These are phyloP conservation scores for Leptoclinus maculatus DNA, from an alignment of 2,797 vertebrate species.

Conservation along the genomic window DNA sequence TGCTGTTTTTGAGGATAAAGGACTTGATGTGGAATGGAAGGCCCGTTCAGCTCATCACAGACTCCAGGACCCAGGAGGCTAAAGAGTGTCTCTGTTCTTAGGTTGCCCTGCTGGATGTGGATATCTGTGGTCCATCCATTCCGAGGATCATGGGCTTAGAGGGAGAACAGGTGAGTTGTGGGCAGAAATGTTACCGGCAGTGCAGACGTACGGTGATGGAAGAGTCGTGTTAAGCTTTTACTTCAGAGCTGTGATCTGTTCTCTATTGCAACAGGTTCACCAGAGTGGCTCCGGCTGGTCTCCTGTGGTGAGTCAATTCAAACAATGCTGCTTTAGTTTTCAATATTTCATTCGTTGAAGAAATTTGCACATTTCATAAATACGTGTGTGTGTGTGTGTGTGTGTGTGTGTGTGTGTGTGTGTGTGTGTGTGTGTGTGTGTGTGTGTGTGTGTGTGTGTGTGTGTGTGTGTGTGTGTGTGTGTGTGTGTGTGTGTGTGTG, in stretches of 20 bases:
- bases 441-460: not conserved
- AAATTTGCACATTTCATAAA: not conserved
- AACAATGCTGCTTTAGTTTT: not conserved
- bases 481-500: not conserved
- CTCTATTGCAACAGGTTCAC: constrained; percentile 86
- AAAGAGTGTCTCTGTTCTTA: constrained; percentile 59
- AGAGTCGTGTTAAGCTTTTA: not conserved
- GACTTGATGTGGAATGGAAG: not conserved
- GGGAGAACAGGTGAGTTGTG: constrained; percentile 90
- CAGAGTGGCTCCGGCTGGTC: constrained; percentile 99
- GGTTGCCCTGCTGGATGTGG: constrained; percentile 94
- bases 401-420: not conserved
- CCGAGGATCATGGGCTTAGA: constrained; percentile 97
- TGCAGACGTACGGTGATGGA: not conserved
- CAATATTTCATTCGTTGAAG: not conserved
- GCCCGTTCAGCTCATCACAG: not conserved
- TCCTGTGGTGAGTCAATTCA: constrained; percentile 89
- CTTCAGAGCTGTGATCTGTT: not conserved
- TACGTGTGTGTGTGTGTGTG: not conserved
- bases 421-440: not conserved
- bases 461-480: not conserved
- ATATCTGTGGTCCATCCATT: constrained; percentile 96
- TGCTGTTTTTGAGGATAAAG: not conserved
- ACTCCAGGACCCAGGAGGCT: not conserved
- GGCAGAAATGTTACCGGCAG: not conserved